A percentile compares a stretch with the other conserved stretches of the same genome.
Evolutionary conservation across 2,113 vertebrate species (phyloP).

Genomic region (Enhydra lutris): DNA sequence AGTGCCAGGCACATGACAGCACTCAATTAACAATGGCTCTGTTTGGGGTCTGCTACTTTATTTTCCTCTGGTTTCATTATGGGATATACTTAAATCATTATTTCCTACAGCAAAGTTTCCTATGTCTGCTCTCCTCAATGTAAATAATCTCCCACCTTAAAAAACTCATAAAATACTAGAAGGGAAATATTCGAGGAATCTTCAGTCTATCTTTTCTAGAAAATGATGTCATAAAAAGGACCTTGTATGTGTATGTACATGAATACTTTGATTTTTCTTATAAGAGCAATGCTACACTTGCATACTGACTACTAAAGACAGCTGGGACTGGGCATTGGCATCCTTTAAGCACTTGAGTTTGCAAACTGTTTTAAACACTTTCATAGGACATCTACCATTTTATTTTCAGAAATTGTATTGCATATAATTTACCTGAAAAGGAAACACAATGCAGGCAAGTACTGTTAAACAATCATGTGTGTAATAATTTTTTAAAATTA

Average conservation of each 20-base stretch:
- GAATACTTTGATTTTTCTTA: not conserved
- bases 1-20: not conserved
- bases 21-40: not conserved
- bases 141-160: not conserved
- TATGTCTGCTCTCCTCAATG: not conserved
- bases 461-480: conserved; percentile 45
- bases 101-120: not conserved
- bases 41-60: not conserved
- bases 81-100: not conserved
- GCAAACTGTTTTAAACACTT: conserved; percentile 27
- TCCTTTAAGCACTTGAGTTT: not conserved
- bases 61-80: not conserved
- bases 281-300: not conserved
- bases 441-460: conserved; percentile 18
- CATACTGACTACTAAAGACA: not conserved
- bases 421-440: conserved; percentile 24
- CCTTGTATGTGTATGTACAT: not conserved
- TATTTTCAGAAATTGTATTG: not conserved
- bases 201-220: conserved; percentile 18
- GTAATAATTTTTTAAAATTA: conserved; percentile 77
- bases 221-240: conserved; percentile 20
- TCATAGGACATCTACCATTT: not conserved
- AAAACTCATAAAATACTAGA: conserved; percentile 31
- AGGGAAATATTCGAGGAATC: not conserved
- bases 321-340: not conserved